phyloP scores from a whole-genome alignment of 2,113 vertebrate genomes.

The Lepus europaeus region DNA sequence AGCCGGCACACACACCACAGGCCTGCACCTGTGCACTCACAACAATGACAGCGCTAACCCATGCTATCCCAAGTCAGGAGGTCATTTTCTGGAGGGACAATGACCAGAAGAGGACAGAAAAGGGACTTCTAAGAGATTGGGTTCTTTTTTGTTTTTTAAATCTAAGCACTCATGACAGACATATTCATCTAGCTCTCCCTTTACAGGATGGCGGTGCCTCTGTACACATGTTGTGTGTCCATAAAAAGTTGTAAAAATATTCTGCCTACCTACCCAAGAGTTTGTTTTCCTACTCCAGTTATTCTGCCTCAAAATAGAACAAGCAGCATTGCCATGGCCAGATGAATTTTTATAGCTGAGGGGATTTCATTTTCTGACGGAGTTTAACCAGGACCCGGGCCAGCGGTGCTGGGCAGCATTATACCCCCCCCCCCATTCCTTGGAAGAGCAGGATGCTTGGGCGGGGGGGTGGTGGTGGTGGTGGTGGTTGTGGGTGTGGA shows the following conservation, averaged over 20 bases:
- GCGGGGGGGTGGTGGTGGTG: neutral
- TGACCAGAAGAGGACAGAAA: neutral
- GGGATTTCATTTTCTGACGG: neutral
- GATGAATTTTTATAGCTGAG: neutral
- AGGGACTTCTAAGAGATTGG: neutral
- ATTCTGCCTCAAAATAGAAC: neutral
- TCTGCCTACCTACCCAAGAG: neutral
- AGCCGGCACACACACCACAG: rapidly evolving
- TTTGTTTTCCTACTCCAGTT: conserved; percentile 6
- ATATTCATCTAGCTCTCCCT: neutral
- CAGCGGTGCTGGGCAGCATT: neutral
- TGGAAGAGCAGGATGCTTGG: neutral
- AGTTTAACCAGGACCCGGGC: neutral
- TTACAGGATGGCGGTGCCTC: neutral
- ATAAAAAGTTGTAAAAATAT: neutral
- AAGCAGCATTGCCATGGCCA: neutral
- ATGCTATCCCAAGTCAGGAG: neutral
- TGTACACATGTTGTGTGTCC: neutral
- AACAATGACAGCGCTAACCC: neutral
- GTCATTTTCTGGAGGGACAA: neutral
- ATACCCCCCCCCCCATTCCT: rapidly evolving
- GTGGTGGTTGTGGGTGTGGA: neutral
- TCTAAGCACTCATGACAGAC: neutral
- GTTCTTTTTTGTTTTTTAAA: neutral
- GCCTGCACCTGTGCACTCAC: rapidly evolving